These are phyloP conservation scores for Drosophila pruinosa DNA, from an alignment of 1,140 invertebrate genomes.

Conservation along the genomic window DNA sequence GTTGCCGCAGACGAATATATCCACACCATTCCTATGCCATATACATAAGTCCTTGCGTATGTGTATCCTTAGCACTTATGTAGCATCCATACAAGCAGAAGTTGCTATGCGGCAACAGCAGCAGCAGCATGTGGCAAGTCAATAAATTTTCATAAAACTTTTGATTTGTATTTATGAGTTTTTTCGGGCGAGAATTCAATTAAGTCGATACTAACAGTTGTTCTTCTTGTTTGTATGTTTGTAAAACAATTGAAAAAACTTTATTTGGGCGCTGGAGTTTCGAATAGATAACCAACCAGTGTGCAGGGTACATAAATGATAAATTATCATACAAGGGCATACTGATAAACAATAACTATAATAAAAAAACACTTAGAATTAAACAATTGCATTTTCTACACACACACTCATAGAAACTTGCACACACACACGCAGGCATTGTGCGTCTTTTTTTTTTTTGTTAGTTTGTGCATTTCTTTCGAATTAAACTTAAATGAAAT, in stretches of 20 bases:
- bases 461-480: slow-evolving; percentile 36
- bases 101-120: background rate
- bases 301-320: slow-evolving; percentile 38
- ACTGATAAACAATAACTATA: slow-evolving; percentile 41
- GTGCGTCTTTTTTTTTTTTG: slow-evolving; percentile 29
- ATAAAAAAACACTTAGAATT: slow-evolving; percentile 58
- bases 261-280: slow-evolving; percentile 52
- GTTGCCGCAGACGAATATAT: background rate
- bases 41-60: background rate
- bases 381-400: slow-evolving; percentile 27
- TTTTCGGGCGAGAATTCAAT: slow-evolving; percentile 63
- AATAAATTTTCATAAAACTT: slow-evolving; percentile 79
- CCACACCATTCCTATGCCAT: background rate
- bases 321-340: slow-evolving; percentile 73
- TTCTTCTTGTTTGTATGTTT: slow-evolving; percentile 49
- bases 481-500: slow-evolving; percentile 47
- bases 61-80: slow-evolving; percentile 16
- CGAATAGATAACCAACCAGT: slow-evolving; percentile 21
- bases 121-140: slow-evolving; percentile 36
- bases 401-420: slow-evolving; percentile 19
- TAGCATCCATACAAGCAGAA: background rate
- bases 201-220: slow-evolving; percentile 48
- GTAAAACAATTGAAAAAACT: slow-evolving; percentile 77
- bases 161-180: slow-evolving; percentile 77
- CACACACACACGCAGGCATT: slow-evolving; percentile 34